Evolutionary conservation across 2,888 invertebrate genomes (phyloP).

Genomic region (Leptothorax acervorum): DNA sequence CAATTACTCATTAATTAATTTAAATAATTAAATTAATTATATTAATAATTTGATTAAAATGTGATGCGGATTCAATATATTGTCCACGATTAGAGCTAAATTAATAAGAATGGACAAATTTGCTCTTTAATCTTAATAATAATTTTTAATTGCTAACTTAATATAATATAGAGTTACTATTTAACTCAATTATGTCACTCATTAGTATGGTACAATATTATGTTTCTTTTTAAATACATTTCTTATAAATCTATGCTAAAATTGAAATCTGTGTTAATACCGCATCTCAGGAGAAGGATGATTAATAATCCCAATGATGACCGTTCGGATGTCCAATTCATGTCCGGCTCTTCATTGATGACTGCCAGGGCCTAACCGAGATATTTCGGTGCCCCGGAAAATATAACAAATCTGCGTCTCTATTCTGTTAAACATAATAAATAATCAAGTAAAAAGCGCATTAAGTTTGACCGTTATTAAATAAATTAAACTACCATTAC

Average conservation of each 20-base stretch:
- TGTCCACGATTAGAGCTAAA: not conserved
- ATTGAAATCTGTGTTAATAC: conserved; percentile 70
- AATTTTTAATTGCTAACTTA: not conserved
- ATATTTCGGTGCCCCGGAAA: conserved; percentile 40
- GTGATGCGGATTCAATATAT: not conserved
- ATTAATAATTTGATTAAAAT: not conserved
- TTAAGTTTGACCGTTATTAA: not conserved
- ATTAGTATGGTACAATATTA: not conserved
- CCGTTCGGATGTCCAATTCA: conserved; percentile 84
- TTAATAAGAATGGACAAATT: not conserved
- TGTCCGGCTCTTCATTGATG: conserved; percentile 84
- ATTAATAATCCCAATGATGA: conserved; percentile 82
- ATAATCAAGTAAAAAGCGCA: not conserved
- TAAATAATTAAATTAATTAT: not conserved
- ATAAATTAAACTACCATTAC: not conserved
- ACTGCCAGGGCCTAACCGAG: conserved; percentile 57
- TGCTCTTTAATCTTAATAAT: not conserved
- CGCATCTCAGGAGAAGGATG: conserved; percentile 82
- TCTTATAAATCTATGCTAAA: not conserved
- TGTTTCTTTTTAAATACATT: not conserved
- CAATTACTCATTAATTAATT: not conserved
- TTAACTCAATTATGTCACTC: not conserved
- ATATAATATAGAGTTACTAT: not conserved
- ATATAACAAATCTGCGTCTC: conserved; percentile 14
- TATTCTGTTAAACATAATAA: conserved; percentile 8